Evolutionary conservation across 2,888 invertebrate species (phyloP).

Genomic region (Acanthosepion lycidas): DNA sequence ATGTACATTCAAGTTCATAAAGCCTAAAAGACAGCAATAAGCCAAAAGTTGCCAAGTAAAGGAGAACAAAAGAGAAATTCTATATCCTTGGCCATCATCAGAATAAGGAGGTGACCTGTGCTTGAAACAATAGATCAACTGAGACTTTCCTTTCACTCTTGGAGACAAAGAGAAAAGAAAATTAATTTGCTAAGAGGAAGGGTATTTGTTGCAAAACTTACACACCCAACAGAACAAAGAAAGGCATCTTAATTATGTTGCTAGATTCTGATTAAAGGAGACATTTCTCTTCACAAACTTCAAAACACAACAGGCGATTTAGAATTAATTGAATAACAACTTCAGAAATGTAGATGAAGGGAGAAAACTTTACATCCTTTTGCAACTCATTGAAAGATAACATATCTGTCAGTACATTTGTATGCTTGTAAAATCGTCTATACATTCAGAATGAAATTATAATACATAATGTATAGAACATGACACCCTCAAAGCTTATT

Average conservation of each 20-base stretch:
- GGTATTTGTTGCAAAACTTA: background rate
- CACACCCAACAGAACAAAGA: background rate
- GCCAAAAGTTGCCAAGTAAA: background rate
- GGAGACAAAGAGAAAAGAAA: background rate
- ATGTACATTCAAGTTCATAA: background rate
- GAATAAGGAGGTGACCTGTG: background rate
- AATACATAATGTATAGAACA: too few relatives aligned
- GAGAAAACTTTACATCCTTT: too few relatives aligned
- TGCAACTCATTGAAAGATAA: too few relatives aligned
- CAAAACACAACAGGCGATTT: background rate
- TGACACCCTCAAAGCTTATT: too few relatives aligned
- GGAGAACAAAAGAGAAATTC: background rate
- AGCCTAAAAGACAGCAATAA: background rate
- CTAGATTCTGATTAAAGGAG: background rate
- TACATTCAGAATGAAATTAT: too few relatives aligned
- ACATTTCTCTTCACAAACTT: background rate
- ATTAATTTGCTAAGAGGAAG: background rate
- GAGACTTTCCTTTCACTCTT: background rate
- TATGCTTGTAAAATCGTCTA: too few relatives aligned
- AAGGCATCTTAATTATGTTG: conserved; percentile 15
- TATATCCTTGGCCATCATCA: background rate
- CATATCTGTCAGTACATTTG: too few relatives aligned
- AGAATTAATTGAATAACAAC: background rate
- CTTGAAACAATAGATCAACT: background rate
- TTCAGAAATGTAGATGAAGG: too few relatives aligned